Evolutionary conservation across 2,888 invertebrate species (phyloP).

Genomic region (Latrodectus elegans): DNA sequence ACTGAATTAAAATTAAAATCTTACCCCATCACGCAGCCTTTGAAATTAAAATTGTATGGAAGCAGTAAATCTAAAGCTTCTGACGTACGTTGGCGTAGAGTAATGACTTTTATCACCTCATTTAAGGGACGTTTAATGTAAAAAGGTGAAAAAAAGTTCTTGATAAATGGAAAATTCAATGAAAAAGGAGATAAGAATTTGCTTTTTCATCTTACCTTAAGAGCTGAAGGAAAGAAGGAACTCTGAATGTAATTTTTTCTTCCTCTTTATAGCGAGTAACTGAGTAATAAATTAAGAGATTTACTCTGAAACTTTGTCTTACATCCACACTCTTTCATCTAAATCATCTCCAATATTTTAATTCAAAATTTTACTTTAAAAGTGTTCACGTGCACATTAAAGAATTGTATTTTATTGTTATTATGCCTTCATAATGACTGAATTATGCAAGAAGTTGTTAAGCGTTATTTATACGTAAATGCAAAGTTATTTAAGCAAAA

Average conservation of each 20-base stretch:
- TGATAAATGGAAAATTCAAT: slow-evolving; percentile 49
- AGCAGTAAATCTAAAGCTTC: slow-evolving; percentile 37
- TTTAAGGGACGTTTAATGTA: slow-evolving; percentile 58
- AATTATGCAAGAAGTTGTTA: slow-evolving; percentile 4
- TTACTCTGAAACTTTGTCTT: slow-evolving; percentile 38
- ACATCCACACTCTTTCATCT: slow-evolving; percentile 5
- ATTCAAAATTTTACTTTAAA: slow-evolving; percentile 16
- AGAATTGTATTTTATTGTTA: background rate
- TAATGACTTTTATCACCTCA: slow-evolving; percentile 64
- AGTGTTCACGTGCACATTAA: background rate
- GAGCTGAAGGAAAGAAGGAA: slow-evolving; percentile 28
- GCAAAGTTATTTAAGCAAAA: background rate
- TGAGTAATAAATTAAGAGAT: slow-evolving; percentile 51
- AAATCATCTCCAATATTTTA: slow-evolving; percentile 42
- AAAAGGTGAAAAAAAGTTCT: slow-evolving; percentile 22
- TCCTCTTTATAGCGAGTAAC: slow-evolving; percentile 41
- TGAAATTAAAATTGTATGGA: slow-evolving; percentile 35
- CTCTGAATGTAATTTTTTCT: slow-evolving; percentile 25
- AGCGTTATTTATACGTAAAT: background rate
- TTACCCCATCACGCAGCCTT: slow-evolving; percentile 5
- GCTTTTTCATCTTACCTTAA: slow-evolving; percentile 24
- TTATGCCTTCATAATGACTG: background rate
- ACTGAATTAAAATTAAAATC: slow-evolving; percentile 9
- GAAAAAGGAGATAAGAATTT: slow-evolving; percentile 44
- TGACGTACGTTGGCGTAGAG: slow-evolving; percentile 32